These are phyloP conservation scores for Drosophila parabipectinata DNA, from an alignment of 1,140 invertebrate species.

Conservation along the genomic window DNA sequence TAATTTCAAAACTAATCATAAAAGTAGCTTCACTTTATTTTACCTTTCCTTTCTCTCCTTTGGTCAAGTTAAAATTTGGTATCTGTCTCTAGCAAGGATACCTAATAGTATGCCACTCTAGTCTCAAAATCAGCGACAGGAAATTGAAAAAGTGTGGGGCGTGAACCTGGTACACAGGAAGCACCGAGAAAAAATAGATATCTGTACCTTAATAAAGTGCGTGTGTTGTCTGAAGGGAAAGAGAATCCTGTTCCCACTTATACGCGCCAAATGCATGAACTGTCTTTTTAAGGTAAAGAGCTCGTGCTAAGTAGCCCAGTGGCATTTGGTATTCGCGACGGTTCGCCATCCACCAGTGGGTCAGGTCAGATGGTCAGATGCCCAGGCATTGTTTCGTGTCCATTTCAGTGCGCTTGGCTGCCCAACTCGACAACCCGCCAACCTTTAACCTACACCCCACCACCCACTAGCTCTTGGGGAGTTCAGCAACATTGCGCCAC, in stretches of 20 bases:
- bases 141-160: conserved; percentile 51
- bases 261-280: conserved; percentile 25
- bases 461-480: conserved; percentile 31
- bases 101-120: conserved; percentile 9
- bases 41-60: background rate
- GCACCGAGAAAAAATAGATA: conserved; percentile 1
- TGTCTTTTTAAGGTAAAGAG: conserved; percentile 19
- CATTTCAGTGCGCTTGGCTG: conserved; percentile 60
- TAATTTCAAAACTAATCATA: background rate
- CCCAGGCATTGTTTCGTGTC: conserved; percentile 53
- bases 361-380: conserved; percentile 19
- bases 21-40: background rate
- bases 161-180: conserved; percentile 18
- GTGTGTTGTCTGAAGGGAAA: conserved; percentile 18
- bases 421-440: conserved; percentile 3
- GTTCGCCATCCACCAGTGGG: conserved; percentile 22
- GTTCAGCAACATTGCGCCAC: conserved; percentile 53
- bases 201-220: conserved; percentile 42
- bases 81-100: conserved; percentile 12
- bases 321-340: conserved; percentile 12
- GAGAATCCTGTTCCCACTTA: conserved; percentile 14
- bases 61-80: conserved; percentile 1
- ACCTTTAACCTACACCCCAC: conserved; percentile 12
- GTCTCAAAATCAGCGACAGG: conserved; percentile 41
- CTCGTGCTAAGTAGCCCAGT: conserved; percentile 8